Base-by-base conservation (phyloP, 2,888 invertebrate genomes). In the Desoria tigrina region DNA sequence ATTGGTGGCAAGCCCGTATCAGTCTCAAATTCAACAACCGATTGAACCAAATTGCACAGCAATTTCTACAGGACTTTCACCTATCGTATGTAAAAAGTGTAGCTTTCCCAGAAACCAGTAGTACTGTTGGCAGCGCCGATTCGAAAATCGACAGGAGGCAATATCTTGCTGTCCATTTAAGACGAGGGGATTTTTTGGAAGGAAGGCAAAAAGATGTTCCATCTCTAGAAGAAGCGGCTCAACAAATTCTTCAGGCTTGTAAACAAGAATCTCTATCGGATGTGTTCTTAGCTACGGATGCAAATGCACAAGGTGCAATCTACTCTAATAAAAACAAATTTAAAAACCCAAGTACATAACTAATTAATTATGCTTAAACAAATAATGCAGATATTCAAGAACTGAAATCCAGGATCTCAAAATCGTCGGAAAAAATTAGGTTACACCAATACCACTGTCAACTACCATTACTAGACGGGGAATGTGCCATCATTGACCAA, bases 401-500 rank as follows among this genome's bases (percentile, higher is more conserved):
- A 11, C 32, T 32, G 11, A 32, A 11, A 32, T 4, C 4, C 32
- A 11, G 11, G 32, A 32, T 32, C 11, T 7, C 6, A 32, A 32
- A 32, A 32, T 32, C 4, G 4, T 32, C 32, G 6, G 11, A 32
- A 11, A 11, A 32, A 32, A 4, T 32, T 11, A 4, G 11, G 6
- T 11, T 32, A 11, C 32, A 32, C 11, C 32, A 32, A 32, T 32
- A 32, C 32, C 11, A 4, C 11, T 32, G 32, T 11, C 32, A 32
- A 32, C 11, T 11, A 7, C 32, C 32, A 4, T 32, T 72, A 11
- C 50, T 68, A 0, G 73, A 76, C 39, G 76, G 96, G 1, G 93
- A 92, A 1, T 79, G 91, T 26, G 94, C 97, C 0, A 92, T 97
- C 63, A 87, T 97, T 57, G 97, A 98, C 79, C 97, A 99, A 83